Percentiles rank a stretch among this genome's conserved stretches.
These are phyloP conservation scores for Staurois parvus DNA, from an alignment of 2,797 vertebrate species.

Conservation along the genomic window DNA sequence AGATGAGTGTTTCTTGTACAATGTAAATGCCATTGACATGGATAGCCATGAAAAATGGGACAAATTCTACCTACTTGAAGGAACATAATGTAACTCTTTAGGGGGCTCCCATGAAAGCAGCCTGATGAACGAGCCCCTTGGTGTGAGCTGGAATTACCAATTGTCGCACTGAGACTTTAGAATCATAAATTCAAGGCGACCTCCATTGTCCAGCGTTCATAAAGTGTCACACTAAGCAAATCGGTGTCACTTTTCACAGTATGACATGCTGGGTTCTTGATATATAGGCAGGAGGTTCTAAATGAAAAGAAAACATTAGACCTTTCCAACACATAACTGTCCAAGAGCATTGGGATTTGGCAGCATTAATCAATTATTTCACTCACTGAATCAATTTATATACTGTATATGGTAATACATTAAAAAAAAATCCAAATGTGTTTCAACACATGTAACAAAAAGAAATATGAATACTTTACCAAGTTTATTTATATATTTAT, in stretches of 20 bases:
- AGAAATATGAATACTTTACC: not conserved
- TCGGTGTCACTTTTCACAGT: slow-evolving; percentile 53
- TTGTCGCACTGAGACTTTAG: slow-evolving; percentile 56
- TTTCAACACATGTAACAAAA: not conserved
- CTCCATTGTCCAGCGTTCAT: slow-evolving; percentile 58
- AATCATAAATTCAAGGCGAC: slow-evolving; percentile 58
- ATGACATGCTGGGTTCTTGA: slow-evolving; percentile 53
- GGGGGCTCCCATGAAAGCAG: slow-evolving; percentile 48
- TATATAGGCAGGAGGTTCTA: slow-evolving; percentile 46
- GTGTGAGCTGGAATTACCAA: slow-evolving; percentile 57
- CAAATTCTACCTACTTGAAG: slow-evolving; percentile 23
- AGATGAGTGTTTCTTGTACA: not conserved
- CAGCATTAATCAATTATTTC: slow-evolving; percentile 28
- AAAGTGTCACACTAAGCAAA: slow-evolving; percentile 60
- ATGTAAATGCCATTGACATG: slow-evolving; percentile 6
- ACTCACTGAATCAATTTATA: slow-evolving; percentile 11
- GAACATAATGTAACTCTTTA: slow-evolving; percentile 60
- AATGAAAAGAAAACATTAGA: slow-evolving; percentile 57
- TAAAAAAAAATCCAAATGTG: not conserved
- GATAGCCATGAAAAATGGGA: slow-evolving; percentile 39
- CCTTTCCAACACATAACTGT: slow-evolving; percentile 25
- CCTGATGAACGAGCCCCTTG: slow-evolving; percentile 55
- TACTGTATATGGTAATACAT: not conserved
- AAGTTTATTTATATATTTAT: not conserved
- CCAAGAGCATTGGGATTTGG: slow-evolving; percentile 23